phyloP scores from a whole-genome alignment of 1,140 invertebrate species.

The Sarcophaga bullata region DNA sequence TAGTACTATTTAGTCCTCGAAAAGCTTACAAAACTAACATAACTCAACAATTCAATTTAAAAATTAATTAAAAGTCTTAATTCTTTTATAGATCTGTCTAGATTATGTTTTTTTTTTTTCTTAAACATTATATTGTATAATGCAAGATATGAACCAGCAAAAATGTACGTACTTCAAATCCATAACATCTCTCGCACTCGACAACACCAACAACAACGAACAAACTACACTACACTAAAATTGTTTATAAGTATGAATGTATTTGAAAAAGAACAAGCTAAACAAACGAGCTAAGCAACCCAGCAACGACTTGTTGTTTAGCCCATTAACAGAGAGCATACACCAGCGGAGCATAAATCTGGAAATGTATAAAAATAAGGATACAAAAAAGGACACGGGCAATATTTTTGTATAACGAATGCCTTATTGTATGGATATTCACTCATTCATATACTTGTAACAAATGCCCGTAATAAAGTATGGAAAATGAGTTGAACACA shows the following conservation, averaged over 20 bases:
- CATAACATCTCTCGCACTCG: background rate
- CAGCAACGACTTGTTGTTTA: background rate
- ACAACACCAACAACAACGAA: background rate
- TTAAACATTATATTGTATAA: no score
- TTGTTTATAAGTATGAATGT: background rate
- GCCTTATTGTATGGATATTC: background rate
- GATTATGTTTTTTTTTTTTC: no score
- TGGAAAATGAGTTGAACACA: conserved; percentile 7
- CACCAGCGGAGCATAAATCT: background rate
- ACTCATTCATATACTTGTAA: background rate
- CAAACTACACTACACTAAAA: no score
- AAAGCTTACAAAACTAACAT: no score
- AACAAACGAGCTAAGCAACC: background rate
- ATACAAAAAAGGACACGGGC: background rate
- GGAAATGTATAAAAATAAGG: background rate
- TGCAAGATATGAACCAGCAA: background rate
- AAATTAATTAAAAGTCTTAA: no score
- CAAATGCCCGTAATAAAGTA: background rate
- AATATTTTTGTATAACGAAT: background rate
- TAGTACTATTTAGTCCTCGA: no score
- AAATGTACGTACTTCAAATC: background rate
- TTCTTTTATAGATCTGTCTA: no score
- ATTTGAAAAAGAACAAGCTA: background rate
- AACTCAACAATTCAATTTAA: no score
- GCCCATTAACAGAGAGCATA: background rate